Base-by-base conservation (phyloP, 1,140 invertebrate species). In the Drosophila eugracilis region DNA sequence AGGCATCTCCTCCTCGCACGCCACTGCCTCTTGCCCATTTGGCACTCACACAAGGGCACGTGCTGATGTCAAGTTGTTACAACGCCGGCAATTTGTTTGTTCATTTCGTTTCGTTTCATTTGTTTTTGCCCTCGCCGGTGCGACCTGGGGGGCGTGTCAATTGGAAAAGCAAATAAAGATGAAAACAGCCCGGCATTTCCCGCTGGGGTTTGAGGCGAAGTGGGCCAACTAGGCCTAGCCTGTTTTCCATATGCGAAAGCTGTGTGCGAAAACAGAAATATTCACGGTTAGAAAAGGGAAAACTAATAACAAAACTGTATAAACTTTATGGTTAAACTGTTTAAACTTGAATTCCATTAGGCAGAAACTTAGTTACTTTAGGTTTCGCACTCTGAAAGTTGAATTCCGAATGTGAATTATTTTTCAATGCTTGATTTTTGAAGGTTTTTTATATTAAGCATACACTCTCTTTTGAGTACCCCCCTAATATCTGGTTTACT, bases 11-110 rank as follows among this genome's bases (percentile, higher is more conserved):
- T 24, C 14, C n/a, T 26, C 7, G 21, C 19, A 24, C 26, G 49
- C 54, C 47, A 10, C 30, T 28, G 30, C 30, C 19, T 36, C 9
- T 15, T n/a, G n/a, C n/a, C 22, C 15, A 22, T 55, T 55, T 24
- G 54, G 34, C 55, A 58, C 55, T 58, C 55, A 24, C 22, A 62
- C 17, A 34, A 10, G 34, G 75, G 50, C 80, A 85, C 80, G 80
- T 79, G 80, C 83, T 67, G 76, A 58, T 73, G 60, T 57, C 63
- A 78, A 78, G 70, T 75, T 70, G 77, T 84, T 84, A 85, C 79
- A 73, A 36, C 63, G 36, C 44, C 62, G 66, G 39, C 75, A 79
- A 66, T 75, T 84, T 73, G 72, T 65, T 84, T 83, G 75, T 78
- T 78, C 70, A 79, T 73, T 81, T 72, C 53, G 47, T 66, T 67